Evolutionary conservation across 2,113 vertebrate species (phyloP).

Genomic region (Terrapene triunguis): DNA sequence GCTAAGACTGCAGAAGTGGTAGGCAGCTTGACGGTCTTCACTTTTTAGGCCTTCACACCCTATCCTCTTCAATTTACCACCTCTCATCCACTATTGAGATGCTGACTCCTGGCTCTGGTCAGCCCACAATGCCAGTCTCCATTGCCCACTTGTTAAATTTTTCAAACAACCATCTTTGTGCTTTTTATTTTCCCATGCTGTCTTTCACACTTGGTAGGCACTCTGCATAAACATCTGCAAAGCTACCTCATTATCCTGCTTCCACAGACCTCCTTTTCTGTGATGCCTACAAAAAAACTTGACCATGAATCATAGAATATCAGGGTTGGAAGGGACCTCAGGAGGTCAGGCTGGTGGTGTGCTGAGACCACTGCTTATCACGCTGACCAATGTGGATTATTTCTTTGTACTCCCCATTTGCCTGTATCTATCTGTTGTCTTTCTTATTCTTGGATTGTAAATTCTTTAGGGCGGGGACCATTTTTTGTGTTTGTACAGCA

Average conservation of each 20-base stretch:
- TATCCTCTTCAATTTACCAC: neutral
- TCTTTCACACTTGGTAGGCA: too few species aligned
- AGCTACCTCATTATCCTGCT: neutral
- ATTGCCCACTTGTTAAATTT: too few species aligned
- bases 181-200: too few species aligned
- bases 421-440: neutral
- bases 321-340: too few species aligned
- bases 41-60: neutral
- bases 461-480: neutral
- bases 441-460: neutral
- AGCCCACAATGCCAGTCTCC: too few species aligned
- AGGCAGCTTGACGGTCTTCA: neutral
- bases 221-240: neutral
- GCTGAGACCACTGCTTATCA: neutral
- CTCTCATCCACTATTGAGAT: neutral
- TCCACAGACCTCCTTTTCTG: neutral
- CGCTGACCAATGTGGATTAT: neutral
- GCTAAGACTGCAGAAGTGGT: neutral
- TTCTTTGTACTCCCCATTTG: neutral
- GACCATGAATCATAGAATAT: neutral
- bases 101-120: too few species aligned
- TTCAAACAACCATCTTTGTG: too few species aligned
- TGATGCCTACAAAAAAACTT: neutral
- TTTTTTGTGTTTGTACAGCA: neutral
- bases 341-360: neutral